These are phyloP conservation scores for Conus betulinus DNA, from an alignment of 1,140 invertebrate genomes.

Conservation along the genomic window DNA sequence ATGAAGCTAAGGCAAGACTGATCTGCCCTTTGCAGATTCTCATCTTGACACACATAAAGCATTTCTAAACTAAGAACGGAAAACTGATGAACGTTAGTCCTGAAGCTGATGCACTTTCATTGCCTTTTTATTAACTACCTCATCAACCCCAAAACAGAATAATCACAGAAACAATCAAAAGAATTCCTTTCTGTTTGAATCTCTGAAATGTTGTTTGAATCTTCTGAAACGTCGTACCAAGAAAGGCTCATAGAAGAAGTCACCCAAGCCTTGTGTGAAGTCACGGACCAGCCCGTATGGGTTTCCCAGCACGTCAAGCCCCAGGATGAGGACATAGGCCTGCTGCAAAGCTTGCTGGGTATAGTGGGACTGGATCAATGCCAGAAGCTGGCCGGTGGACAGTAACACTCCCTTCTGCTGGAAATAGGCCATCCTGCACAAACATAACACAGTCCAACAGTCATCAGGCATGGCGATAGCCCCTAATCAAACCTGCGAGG, in stretches of 20 bases:
- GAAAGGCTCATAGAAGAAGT: conserved; percentile 76
- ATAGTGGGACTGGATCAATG: conserved; percentile 72
- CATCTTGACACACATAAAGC: no score
- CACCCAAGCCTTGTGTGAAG: conserved; percentile 75
- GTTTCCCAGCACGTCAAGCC: conserved; percentile 77
- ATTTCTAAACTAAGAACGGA: no score
- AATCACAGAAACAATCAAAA: background rate
- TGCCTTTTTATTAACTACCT: background rate
- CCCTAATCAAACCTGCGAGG: no score
- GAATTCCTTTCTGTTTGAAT: no score
- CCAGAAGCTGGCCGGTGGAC: conserved; percentile 62
- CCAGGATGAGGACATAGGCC: conserved; percentile 76
- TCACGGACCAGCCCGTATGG: conserved; percentile 76
- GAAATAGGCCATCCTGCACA: conserved; percentile 72
- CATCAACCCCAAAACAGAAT: background rate
- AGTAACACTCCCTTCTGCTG: conserved; percentile 66
- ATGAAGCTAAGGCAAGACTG: no score
- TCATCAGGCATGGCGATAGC: no score
- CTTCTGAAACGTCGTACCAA: conserved; percentile 62
- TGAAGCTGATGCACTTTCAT: no score
- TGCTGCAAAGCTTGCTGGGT: conserved; percentile 75
- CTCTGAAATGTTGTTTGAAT: no score
- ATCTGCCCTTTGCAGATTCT: no score
- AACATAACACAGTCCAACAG: background rate
- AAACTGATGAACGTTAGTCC: no score